phyloP scores from a whole-genome alignment of 2,113 vertebrate genomes.

The Sciurus niger region DNA sequence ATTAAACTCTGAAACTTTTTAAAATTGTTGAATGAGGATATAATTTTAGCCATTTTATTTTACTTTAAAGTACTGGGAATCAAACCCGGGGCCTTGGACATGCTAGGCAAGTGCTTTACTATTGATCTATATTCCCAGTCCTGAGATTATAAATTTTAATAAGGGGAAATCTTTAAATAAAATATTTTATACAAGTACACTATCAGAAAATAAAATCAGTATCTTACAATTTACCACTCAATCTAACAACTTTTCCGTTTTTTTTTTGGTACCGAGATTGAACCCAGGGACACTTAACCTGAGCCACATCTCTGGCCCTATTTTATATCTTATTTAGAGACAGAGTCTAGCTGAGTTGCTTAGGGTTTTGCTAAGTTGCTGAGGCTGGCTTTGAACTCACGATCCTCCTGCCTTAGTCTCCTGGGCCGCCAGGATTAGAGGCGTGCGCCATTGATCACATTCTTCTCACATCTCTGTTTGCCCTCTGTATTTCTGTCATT shows the following conservation, averaged over 20 bases:
- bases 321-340: too few relatives aligned
- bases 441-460: neutral
- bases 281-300: too few relatives aligned
- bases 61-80: neutral
- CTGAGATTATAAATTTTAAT: neutral
- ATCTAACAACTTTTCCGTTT: neutral
- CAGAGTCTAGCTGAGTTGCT: too few relatives aligned
- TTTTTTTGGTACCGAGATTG: too few relatives aligned
- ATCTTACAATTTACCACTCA: neutral
- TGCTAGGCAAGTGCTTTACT: neutral
- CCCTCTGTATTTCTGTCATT: neutral
- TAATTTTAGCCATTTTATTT: too few relatives aligned
- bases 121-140: neutral
- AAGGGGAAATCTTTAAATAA: neutral
- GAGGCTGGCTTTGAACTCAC: too few relatives aligned
- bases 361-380: too few relatives aligned
- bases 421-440: too few relatives aligned
- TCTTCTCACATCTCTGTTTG: neutral
- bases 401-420: too few relatives aligned
- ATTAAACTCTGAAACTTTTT: conserved; percentile 6
- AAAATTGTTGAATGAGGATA: too few relatives aligned
- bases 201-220: neutral
- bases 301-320: too few relatives aligned
- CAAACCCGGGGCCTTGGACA: neutral
- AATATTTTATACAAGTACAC: conserved; percentile 19